phyloP scores from a whole-genome alignment of 2,113 vertebrate species.

The Ibidorhyncha struthersii region DNA sequence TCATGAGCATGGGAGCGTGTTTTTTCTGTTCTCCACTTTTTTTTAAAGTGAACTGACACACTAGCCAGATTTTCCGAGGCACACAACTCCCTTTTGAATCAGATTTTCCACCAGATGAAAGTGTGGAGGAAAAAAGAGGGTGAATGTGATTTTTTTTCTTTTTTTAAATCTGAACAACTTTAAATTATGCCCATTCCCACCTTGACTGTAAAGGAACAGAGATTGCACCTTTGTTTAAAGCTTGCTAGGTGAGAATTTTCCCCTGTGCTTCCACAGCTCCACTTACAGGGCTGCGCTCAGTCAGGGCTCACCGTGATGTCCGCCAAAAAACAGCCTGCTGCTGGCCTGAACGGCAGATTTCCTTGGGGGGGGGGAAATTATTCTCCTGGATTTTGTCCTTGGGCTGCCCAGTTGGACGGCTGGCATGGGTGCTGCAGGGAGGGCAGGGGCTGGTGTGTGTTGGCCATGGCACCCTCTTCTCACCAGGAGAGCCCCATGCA shows the following conservation, averaged over 20 bases:
- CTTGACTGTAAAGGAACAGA: background rate
- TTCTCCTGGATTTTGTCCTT: background rate
- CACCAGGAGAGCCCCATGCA: fast-evolving
- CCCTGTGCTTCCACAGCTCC: background rate
- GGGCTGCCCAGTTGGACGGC: background rate
- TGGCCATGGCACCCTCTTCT: background rate
- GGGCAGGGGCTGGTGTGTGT: background rate
- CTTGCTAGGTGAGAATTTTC: background rate
- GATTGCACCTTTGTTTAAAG: background rate
- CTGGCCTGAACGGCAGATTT: background rate
- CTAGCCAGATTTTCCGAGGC: slow-evolving; percentile 4
- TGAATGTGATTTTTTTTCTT: background rate
- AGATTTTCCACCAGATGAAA: slow-evolving; percentile 62
- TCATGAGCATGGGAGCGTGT: background rate
- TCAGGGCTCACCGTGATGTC: background rate
- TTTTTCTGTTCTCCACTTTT: background rate
- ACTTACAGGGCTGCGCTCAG: background rate
- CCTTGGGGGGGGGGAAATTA: background rate
- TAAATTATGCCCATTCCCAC: background rate
- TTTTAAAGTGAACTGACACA: slow-evolving; percentile 1
- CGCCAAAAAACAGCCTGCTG: background rate
- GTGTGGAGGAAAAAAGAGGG: background rate
- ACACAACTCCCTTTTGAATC: slow-evolving; percentile 15
- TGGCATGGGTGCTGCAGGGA: background rate
- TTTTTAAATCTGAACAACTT: background rate